Percentiles rank a stretch among this genome's conserved stretches.
These are phyloP conservation scores for Chloroclysta siterata DNA, from an alignment of 2,888 invertebrate genomes.

Conservation along the genomic window DNA sequence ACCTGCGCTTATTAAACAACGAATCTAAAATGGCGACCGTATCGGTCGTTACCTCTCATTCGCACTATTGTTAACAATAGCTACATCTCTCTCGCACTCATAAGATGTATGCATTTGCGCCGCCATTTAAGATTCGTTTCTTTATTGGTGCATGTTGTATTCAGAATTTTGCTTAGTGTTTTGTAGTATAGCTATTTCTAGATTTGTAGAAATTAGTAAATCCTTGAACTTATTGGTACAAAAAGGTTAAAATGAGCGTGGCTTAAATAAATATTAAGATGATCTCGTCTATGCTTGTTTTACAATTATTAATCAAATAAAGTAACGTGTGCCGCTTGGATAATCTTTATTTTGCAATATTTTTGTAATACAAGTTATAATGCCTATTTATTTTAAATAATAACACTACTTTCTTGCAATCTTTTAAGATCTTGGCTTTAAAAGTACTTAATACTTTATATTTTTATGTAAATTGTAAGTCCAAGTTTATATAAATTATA, in stretches of 20 bases:
- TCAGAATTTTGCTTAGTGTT: background rate
- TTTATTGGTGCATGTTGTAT: no score
- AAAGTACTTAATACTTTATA: conserved; percentile 1
- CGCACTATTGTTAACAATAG: no score
- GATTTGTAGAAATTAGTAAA: background rate
- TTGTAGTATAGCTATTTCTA: background rate
- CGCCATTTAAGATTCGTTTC: no score
- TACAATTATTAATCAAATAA: no score
- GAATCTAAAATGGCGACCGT: no score
- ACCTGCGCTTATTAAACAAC: no score
- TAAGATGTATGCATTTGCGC: no score
- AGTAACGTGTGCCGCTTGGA: background rate
- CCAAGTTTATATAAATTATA: background rate
- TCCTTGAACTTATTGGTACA: background rate
- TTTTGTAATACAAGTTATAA: background rate
- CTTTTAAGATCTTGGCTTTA: background rate
- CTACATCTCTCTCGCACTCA: no score
- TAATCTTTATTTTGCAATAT: background rate
- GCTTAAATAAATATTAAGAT: conserved; percentile 4
- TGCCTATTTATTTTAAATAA: background rate
- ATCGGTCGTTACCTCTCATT: no score
- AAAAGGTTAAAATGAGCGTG: background rate
- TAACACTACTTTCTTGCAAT: background rate
- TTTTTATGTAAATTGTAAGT: background rate
- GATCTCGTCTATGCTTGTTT: conserved; percentile 10